A percentile compares a stretch with the other conserved stretches of the same genome.
Evolutionary conservation across 2,113 vertebrate species (phyloP).

Genomic region (Rattus rattus): DNA sequence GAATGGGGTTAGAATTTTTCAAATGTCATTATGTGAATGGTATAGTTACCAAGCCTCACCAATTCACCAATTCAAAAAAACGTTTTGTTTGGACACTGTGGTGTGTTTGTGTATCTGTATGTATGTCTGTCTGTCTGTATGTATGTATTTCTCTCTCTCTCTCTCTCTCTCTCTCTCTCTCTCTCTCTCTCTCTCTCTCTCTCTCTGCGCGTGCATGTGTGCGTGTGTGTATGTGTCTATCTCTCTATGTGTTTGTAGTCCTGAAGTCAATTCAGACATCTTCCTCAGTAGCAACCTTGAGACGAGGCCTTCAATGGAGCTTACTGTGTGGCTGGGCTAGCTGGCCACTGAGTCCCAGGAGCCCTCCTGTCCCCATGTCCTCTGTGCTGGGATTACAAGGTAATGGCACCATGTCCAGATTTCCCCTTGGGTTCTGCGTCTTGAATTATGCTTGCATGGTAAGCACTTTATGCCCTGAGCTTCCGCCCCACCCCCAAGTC

Average conservation of each 20-base stretch:
- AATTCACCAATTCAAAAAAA: background rate
- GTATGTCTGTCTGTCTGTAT: background rate
- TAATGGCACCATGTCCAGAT: background rate
- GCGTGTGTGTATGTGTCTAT: background rate
- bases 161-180: background rate
- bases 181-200: background rate
- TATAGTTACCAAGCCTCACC: background rate
- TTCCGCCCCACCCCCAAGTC: background rate
- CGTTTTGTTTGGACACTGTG: background rate
- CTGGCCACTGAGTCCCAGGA: background rate
- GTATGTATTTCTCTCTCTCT: background rate
- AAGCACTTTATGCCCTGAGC: background rate
- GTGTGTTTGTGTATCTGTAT: background rate
- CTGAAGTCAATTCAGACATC: background rate
- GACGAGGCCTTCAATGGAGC: background rate
- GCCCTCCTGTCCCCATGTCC: background rate
- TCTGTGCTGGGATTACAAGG: background rate
- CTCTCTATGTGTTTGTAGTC: background rate
- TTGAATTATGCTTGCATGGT: background rate
- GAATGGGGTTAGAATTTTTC: background rate
- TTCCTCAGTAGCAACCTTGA: background rate
- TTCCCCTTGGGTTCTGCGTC: no score
- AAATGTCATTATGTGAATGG: background rate
- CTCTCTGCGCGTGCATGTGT: rapidly evolving
- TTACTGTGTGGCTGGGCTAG: background rate